phyloP scores from a whole-genome alignment of 2,797 vertebrate species.

The Clamator glandarius region DNA sequence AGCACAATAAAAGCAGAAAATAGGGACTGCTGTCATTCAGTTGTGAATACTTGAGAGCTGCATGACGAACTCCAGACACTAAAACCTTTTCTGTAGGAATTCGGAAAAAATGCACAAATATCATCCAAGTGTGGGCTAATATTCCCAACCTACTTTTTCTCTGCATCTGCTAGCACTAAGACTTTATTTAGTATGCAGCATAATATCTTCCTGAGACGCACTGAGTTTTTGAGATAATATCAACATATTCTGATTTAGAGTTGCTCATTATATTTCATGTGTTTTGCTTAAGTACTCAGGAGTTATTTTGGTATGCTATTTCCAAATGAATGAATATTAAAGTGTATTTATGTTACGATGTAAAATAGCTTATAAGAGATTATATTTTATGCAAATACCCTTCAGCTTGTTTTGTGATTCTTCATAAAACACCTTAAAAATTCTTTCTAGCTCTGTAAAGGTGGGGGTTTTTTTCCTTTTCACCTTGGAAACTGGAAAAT shows the following conservation, averaged over 20 bases:
- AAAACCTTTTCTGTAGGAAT: background rate
- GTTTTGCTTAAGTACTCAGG: background rate
- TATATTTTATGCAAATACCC: background rate
- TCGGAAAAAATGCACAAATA: background rate
- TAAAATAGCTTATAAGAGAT: background rate
- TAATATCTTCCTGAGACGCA: background rate
- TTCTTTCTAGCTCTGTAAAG: background rate
- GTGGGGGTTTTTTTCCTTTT: background rate
- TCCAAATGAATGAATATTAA: background rate
- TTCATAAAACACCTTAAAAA: conserved; percentile 8
- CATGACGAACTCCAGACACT: conserved; percentile 8
- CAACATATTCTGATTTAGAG: background rate
- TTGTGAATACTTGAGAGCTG: background rate
- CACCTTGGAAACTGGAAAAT: background rate
- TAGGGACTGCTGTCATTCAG: background rate
- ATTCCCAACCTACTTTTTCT: background rate
- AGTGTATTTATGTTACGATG: background rate
- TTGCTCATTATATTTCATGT: background rate
- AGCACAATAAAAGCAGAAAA: background rate
- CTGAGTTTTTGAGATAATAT: background rate
- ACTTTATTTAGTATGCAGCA: background rate
- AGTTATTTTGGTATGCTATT: background rate
- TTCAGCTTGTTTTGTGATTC: background rate
- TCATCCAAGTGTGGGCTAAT: background rate
- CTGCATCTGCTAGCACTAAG: background rate